Base-by-base conservation (phyloP, 2,888 invertebrate species). In the Papilio protenor region DNA sequence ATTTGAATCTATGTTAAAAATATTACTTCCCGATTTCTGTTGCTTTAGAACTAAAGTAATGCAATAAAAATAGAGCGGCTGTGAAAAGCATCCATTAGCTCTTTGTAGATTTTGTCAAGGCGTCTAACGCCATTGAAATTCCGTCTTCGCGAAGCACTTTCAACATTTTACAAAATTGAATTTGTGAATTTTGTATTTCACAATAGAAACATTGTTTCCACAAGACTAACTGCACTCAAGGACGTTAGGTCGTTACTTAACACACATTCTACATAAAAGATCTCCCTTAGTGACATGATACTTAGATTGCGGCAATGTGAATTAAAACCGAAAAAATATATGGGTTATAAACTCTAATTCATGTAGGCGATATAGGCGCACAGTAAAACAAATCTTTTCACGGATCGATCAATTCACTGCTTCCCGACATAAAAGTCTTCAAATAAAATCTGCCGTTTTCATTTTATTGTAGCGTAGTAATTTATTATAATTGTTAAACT, bases 381-480 rank as follows among this genome's bases (percentile, higher is more conserved):
- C 23, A 40, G 66, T 18, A 66, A 40, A n/a, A n/a, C n/a, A 66
- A 66, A 66, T 66, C 40, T 66, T 40, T 66, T n/a, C 66, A 3
- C 66, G n/a, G n/a, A 40, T 40, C 66, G 40, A 66, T 66, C 64
- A n/a, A 66, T 66, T 66, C 40, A 40, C 33, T 40, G 2, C 40
- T 40, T 33, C 66, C 64, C 33, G 8, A 40, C 11, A 66, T 64
- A 66, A 64, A 33, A 66, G 40, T 66, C 40, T 66, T 66, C 10
- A 66, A 66, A 66, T 40, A 66, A 66, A 64, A 64, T 64, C 33
- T 40, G 6, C 33, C 18, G 33, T 33, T 27, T 64, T 64, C n/a
- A 33, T 64, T 64, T 33, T 33, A 33, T 33, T 61, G 16, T 14
- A 33, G 6, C 2, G 8, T 11, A 18, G 8, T n/a, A 40, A 40